Evolutionary conservation across 2,888 invertebrate genomes (phyloP), one percentile per base, ranked within the genome.

Genomic region (Callyntrura sp.): DNA sequence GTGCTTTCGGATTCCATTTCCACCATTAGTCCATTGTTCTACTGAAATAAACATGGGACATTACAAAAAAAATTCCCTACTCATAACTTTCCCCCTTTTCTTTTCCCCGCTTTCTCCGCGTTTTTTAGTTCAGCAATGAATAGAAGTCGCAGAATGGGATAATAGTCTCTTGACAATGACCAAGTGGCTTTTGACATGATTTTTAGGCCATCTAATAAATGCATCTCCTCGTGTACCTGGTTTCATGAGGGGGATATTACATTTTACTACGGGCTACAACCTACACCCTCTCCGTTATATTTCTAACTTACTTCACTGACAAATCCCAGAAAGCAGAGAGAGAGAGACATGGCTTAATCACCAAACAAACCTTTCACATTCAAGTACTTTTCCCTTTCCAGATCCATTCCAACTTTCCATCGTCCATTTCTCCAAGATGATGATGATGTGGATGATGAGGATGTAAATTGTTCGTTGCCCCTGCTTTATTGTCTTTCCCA

Each of bases 161-260:
- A 45, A 14, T 23, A 23, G 73, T 73, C 73, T 73, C 73, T 73
- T 73, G 73, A 73, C 73, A 73, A 23, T 12, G 48, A 12, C 45
- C 45, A 73, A 73, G 73, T 73, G 73, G 48, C 73, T 73, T 73
- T 73, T 73, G 73, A 73, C 73, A 73, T 73, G 68, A 35, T 68
- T 68, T 68, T 68, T 43, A 43, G 1, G 43, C 43, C 35, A 9
- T 17, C n/a, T 68, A 68, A 43, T 43, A 68, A 68, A 68, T n/a
- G n/a, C 17, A 17, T 35, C 35, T 4, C 43, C 35, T 4, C 2
- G 6, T 35, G 35, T 35, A 35, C 35, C 2, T 35, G 35, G 35
- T 35, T 35, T 35, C 35, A 4, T 35, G 35, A 6, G 2, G 35
- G 35, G 2, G 35, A 35, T 35, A 35, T 6, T 35, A 35, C 6